Conservation (phyloP, 2,797 vertebrate species). For the Anguilla anguilla region DNA sequence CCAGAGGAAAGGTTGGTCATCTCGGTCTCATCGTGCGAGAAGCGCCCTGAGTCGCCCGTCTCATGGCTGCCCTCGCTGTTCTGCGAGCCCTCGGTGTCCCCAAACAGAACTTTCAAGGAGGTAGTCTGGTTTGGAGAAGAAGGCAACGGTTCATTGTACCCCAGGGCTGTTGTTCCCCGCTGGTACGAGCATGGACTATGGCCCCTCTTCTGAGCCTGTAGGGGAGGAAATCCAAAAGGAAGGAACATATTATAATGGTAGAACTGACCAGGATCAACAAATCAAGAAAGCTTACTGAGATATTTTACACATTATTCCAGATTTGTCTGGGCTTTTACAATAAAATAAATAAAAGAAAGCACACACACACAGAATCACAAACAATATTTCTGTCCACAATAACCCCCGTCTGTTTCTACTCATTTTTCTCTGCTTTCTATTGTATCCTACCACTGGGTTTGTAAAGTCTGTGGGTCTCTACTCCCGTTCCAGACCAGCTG, state of each 20-base stretch:
- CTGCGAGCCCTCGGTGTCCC: conserved; percentile 85
- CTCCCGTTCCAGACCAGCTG: background rate
- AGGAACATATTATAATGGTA: background rate
- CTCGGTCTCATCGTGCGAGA: conserved; percentile 89
- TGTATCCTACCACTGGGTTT: background rate
- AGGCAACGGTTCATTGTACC: conserved; percentile 64
- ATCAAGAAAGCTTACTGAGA: background rate
- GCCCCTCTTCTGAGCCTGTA: conserved; percentile 66
- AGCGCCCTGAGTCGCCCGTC: conserved; percentile 90
- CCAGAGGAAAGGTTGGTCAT: conserved; percentile 77
- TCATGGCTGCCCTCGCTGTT: conserved; percentile 91
- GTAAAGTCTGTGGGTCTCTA: background rate
- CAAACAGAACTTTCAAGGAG: conserved; percentile 68
- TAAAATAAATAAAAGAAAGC: background rate
- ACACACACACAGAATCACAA: background rate
- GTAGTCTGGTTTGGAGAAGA: conserved; percentile 62
- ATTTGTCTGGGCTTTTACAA: background rate
- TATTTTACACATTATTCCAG: background rate
- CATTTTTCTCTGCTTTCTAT: background rate
- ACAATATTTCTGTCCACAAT: background rate
- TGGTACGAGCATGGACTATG: conserved; percentile 69
- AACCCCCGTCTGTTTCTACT: background rate
- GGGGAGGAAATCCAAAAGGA: conserved; percentile 31
- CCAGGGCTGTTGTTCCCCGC: conserved; percentile 70
- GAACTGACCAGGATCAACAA: background rate